Conservation (phyloP, 2,797 vertebrate species). For the Parauchenoglanis ngamensis region DNA sequence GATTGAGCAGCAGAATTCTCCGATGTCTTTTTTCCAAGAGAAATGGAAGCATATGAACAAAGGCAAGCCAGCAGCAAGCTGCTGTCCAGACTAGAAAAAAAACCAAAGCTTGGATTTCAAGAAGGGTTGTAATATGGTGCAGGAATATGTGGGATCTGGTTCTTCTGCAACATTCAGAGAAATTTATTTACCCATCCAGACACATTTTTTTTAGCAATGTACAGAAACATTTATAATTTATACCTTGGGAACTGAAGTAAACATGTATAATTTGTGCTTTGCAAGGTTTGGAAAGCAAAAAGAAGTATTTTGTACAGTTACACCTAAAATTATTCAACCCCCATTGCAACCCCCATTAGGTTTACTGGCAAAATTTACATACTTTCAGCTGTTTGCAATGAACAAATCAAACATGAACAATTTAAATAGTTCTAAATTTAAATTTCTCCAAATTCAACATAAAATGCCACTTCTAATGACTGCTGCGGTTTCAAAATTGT, state of each 20-base stretch:
- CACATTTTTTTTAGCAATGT: not conserved
- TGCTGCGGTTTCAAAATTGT: too few relatives aligned
- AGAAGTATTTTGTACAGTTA: not conserved
- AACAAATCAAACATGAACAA: too few relatives aligned
- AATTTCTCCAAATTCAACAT: too few relatives aligned
- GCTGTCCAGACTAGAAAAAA: not conserved
- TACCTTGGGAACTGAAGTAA: not conserved
- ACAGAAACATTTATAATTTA: not conserved
- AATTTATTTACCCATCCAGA: not conserved
- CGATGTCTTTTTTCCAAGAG: not conserved
- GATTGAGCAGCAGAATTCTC: not conserved
- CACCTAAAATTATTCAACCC: too few relatives aligned
- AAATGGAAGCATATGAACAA: not conserved
- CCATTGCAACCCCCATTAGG: too few relatives aligned
- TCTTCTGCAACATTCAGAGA: not conserved
- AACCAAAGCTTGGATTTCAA: not conserved
- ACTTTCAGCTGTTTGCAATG: too few relatives aligned
- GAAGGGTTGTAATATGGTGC: not conserved
- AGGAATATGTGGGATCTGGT: not conserved
- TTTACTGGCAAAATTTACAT: too few relatives aligned
- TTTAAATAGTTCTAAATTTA: too few relatives aligned
- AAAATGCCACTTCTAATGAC: too few relatives aligned
- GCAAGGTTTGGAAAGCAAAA: not conserved
- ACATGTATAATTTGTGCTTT: not conserved
- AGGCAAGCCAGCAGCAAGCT: conserved; percentile 6